phyloP scores from a whole-genome alignment of 1,140 invertebrate genomes.

The Gonioctena quinquepunctata region DNA sequence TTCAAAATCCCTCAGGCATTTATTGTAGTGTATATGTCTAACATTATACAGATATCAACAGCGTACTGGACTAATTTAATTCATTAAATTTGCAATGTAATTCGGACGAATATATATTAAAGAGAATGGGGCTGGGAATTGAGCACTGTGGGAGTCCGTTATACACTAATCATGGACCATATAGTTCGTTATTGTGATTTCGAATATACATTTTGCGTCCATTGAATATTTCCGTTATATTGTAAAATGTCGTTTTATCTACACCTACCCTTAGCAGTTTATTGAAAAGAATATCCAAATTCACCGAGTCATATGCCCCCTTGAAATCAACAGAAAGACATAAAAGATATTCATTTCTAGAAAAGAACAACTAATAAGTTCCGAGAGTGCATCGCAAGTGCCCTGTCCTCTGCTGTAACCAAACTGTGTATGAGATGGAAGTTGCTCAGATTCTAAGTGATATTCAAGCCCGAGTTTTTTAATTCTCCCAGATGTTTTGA shows the following conservation, averaged over 20 bases:
- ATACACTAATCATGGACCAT: background rate
- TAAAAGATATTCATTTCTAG: too few relatives aligned
- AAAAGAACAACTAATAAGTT: too few relatives aligned
- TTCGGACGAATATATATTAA: background rate
- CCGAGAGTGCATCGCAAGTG: too few relatives aligned
- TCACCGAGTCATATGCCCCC: background rate
- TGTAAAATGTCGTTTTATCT: background rate
- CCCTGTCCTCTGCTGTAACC: too few relatives aligned
- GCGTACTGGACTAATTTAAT: background rate
- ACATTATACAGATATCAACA: too few relatives aligned
- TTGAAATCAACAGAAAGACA: background rate
- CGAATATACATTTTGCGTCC: background rate
- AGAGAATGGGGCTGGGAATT: background rate
- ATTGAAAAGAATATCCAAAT: background rate
- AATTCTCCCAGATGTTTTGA: too few relatives aligned
- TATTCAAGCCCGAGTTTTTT: conserved; percentile 9
- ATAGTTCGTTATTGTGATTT: background rate
- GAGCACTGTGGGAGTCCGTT: background rate
- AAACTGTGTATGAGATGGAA: background rate
- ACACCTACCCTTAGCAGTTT: background rate
- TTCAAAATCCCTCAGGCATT: too few relatives aligned
- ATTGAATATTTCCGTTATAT: background rate
- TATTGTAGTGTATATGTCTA: too few relatives aligned
- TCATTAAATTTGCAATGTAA: background rate
- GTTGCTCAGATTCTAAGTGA: background rate